Evolutionary conservation across 2,888 invertebrate species (phyloP).

Genomic region (Megaustenia siamemsis): DNA sequence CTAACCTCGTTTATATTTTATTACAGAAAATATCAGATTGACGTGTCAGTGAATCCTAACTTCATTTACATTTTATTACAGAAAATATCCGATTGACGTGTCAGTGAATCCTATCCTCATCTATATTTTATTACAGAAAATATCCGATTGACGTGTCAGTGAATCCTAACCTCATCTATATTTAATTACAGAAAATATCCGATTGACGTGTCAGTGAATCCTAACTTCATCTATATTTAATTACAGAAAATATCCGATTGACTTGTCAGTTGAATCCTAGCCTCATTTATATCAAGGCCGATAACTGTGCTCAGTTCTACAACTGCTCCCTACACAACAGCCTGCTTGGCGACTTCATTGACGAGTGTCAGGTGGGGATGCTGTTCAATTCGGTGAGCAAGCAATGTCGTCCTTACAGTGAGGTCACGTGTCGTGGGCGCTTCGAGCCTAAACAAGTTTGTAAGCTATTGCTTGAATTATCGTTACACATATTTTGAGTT

Average conservation of each 20-base stretch:
- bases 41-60: too few species aligned
- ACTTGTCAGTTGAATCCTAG: slow-evolving; percentile 62
- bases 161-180: too few species aligned
- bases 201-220: too few species aligned
- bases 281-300: slow-evolving; percentile 61
- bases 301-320: slow-evolving; percentile 68
- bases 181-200: too few species aligned
- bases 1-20: too few species aligned
- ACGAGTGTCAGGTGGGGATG: slow-evolving; percentile 54
- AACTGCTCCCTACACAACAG: slow-evolving; percentile 59
- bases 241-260: slow-evolving; percentile 55
- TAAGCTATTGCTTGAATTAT: slow-evolving; percentile 38
- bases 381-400: slow-evolving; percentile 46
- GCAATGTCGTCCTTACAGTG: slow-evolving; percentile 34
- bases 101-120: too few species aligned
- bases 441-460: slow-evolving; percentile 52
- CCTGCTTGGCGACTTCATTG: slow-evolving; percentile 46
- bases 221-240: slow-evolving; percentile 52
- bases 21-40: too few species aligned
- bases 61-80: too few species aligned
- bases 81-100: too few species aligned
- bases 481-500: background rate
- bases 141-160: too few species aligned
- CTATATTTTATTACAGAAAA: too few species aligned
- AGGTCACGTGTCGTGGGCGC: slow-evolving; percentile 48